Base-by-base conservation (phyloP, 2,888 invertebrate genomes). In the Cyclophora albipunctata region DNA sequence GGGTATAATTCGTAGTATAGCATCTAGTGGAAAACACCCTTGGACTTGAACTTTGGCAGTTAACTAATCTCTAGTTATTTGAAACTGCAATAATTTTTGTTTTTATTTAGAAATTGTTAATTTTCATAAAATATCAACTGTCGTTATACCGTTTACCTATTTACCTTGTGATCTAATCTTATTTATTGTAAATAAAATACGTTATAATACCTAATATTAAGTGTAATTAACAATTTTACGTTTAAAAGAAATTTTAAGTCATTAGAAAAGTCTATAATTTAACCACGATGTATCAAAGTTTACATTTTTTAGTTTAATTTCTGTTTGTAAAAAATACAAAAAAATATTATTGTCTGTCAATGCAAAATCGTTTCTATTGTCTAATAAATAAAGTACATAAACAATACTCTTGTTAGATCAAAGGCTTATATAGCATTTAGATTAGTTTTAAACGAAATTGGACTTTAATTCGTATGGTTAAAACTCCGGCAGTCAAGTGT, bases 131-230 rank as follows among this genome's bases (percentile, higher is more conserved):
- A 20, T 20, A 20, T 20, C 20, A 20, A 20, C 20, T 20, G 20
- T 20, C 20, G 20, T 20, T 20, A 20, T 20, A 20, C 20, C 20
- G 20, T 20, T 20, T 20, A 20, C 20, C 48, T 35, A 48, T 48
- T 53, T 59, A 59, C 59, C 58, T 62, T 67, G 67, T 68, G 64
- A 67, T 67, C 50, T 64, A 68, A 69, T 64, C 67, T 68, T 67
- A 68, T 66, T 60, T 60, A 59, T 59, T 52, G 51, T 64, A 60
- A 63, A 62, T 55, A 57, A 20, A 20, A 20, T 20, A 20, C 20
- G 2, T 20, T 20, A 20, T 20, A 20, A 20, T 20, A 37, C 37
- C 5, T 37, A 37, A 5, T 37, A 37, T 60, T 64, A 60, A 56
- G 54, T 49, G 50, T 59, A 56, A 55, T 57, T 60, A 57, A 55